Conservation (phyloP, 2,113 vertebrate species). For the Campylomormyrus tamandua region DNA sequence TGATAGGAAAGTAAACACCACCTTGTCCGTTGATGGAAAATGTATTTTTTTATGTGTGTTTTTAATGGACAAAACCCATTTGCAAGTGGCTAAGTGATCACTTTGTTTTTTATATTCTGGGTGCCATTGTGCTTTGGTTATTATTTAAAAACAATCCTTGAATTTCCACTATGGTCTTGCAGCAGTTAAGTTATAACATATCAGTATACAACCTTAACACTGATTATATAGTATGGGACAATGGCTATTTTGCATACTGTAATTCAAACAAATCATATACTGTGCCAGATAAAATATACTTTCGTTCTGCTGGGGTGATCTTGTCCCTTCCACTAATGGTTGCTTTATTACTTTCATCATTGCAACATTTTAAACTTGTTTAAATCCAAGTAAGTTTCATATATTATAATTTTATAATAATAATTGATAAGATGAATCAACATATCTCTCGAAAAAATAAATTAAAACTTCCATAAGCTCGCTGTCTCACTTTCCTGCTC, state of each 20-base stretch:
- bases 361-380: not conserved
- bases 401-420: not conserved
- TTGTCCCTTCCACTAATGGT: not conserved
- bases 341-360: not conserved
- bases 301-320: not conserved
- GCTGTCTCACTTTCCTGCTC: not conserved
- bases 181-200: not conserved
- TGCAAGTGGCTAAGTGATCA: not conserved
- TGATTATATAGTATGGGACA: not conserved
- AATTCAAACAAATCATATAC: not conserved
- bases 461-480: not conserved
- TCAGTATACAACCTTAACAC: not conserved
- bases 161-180: not conserved
- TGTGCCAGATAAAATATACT: not conserved
- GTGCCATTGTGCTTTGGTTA: not conserved
- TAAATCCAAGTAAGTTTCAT: not conserved
- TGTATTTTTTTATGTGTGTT: not conserved
- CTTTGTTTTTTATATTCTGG: constrained; percentile 14
- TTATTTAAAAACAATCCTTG: not conserved
- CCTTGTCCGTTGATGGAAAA: not conserved
- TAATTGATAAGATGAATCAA: not conserved
- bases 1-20: constrained; percentile 27
- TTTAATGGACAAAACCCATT: not conserved
- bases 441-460: not conserved
- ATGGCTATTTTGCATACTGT: not conserved